Evolutionary conservation across 2,113 vertebrate genomes (phyloP).

Genomic region (Hippocampus comes): DNA sequence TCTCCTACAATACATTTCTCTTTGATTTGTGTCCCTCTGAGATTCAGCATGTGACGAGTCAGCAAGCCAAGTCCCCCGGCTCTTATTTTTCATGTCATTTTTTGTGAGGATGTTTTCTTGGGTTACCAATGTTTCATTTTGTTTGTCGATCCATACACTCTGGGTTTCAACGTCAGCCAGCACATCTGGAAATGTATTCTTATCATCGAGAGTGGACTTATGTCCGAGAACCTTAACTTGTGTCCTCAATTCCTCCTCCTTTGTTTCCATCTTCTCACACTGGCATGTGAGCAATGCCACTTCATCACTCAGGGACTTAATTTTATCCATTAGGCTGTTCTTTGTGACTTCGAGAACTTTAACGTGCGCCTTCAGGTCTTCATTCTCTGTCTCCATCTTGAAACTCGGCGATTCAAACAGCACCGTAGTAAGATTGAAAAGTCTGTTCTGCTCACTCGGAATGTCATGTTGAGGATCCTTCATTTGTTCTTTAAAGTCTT

Average conservation of each 20-base stretch:
- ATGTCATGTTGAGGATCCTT: background rate
- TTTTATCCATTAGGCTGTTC: background rate
- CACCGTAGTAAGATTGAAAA: background rate
- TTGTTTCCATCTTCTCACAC: background rate
- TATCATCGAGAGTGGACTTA: background rate
- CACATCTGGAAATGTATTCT: constrained; percentile 4
- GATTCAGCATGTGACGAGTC: background rate
- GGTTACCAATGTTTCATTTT: background rate
- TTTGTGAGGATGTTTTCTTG: background rate
- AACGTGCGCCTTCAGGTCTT: constrained; percentile 1
- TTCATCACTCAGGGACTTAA: background rate
- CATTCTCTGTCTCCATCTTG: background rate
- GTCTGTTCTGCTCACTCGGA: background rate
- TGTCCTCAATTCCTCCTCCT: background rate
- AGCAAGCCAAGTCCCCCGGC: background rate
- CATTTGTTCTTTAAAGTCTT: background rate
- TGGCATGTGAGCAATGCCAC: background rate
- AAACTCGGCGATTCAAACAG: background rate
- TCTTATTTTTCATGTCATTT: background rate
- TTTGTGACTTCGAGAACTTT: constrained; percentile 1
- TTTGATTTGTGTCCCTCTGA: background rate
- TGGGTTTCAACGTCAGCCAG: background rate
- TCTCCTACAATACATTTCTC: background rate
- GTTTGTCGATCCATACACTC: background rate
- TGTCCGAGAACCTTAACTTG: background rate